phyloP scores from a whole-genome alignment of 2,113 vertebrate genomes.

The Bostrychus sinensis region DNA sequence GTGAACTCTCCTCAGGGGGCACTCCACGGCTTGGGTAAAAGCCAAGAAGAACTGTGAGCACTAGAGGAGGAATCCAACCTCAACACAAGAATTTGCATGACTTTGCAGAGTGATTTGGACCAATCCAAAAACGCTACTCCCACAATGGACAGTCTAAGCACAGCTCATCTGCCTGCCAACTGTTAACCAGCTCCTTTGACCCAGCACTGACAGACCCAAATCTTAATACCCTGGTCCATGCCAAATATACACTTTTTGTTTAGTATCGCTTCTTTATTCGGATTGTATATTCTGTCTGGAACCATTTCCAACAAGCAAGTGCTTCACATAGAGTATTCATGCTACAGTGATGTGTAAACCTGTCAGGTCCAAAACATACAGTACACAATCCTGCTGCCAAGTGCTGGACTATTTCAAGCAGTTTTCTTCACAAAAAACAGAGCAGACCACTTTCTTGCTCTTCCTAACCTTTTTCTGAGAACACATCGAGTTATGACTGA shows the following conservation, averaged over 20 bases:
- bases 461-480: conserved; percentile 73
- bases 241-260: neutral
- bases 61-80: conserved; percentile 66
- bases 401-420: conserved; percentile 76
- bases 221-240: conserved; percentile 35
- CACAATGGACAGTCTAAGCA: conserved; percentile 31
- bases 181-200: neutral
- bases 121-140: conserved; percentile 37
- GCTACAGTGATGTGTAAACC: conserved; percentile 69
- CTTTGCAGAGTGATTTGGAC: conserved; percentile 62
- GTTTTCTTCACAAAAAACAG: conserved; percentile 58
- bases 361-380: conserved; percentile 76
- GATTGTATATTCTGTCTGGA: conserved; percentile 49
- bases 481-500: conserved; percentile 77
- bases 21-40: conserved; percentile 59
- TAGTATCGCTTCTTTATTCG: conserved; percentile 21
- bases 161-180: conserved; percentile 23
- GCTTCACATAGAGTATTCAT: conserved; percentile 63
- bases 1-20: conserved; percentile 61
- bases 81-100: conserved; percentile 75
- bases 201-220: neutral
- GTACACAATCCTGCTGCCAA: conserved; percentile 67
- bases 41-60: conserved; percentile 68
- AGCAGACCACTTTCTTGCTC: conserved; percentile 68
- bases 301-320: conserved; percentile 47